Evolutionary conservation across 1,140 invertebrate genomes (phyloP).

Genomic region (Lysiphlebus fabarum): DNA sequence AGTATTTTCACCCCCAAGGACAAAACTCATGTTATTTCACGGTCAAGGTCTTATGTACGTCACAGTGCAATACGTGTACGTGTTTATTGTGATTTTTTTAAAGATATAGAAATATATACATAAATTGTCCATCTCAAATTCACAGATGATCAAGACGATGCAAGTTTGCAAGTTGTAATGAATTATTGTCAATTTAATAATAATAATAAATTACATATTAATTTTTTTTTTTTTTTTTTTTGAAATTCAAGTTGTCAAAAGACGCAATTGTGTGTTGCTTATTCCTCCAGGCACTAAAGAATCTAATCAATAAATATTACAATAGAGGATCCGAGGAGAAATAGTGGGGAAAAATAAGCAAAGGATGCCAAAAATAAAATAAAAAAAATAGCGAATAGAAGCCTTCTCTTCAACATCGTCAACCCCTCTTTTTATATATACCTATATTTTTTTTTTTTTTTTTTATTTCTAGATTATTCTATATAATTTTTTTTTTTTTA

Average conservation of each 20-base stretch:
- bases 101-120: too few species aligned
- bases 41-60: conserved; percentile 14
- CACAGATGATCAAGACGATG: too few species aligned
- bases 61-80: too few species aligned
- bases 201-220: too few species aligned
- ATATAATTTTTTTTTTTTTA: conserved; percentile 15
- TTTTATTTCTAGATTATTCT: conserved; percentile 16
- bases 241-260: not conserved
- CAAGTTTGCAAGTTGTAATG: too few species aligned
- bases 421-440: conserved; percentile 29
- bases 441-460: conserved; percentile 42
- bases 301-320: conserved; percentile 58
- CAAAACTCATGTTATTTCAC: conserved; percentile 7
- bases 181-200: too few species aligned
- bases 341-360: conserved; percentile 30
- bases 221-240: too few species aligned
- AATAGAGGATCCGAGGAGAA: conserved; percentile 44
- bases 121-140: too few species aligned
- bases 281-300: conserved; percentile 37
- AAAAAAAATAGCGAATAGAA: conserved; percentile 27
- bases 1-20: conserved; percentile 1
- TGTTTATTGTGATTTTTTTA: too few species aligned
- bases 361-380: conserved; percentile 28
- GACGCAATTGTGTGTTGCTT: not conserved
- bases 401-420: conserved; percentile 24